Percentiles rank a stretch among this genome's conserved stretches.
phyloP scores from a whole-genome alignment of 2,113 vertebrate genomes.

The Pseudorectes ferrugineus region DNA sequence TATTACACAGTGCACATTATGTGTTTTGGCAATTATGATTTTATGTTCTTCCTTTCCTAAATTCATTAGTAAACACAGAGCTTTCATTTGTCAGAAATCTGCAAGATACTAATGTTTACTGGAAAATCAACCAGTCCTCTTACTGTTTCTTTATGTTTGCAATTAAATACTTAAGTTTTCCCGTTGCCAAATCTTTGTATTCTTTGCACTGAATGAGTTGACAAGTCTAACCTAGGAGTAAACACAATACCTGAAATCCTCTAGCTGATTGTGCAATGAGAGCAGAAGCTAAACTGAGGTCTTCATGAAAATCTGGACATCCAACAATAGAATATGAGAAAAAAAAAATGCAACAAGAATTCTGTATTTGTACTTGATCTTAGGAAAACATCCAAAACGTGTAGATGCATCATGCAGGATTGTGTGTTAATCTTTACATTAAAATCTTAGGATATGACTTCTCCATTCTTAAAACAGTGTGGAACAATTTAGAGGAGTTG shows the following conservation, averaged over 20 bases:
- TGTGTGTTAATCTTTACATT: background rate
- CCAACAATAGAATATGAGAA: background rate
- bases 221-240: background rate
- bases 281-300: background rate
- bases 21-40: background rate
- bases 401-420: background rate
- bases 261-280: background rate
- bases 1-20: background rate
- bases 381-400: background rate
- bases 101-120: background rate
- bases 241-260: background rate
- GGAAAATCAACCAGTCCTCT: background rate
- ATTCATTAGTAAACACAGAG: background rate
- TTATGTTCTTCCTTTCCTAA: background rate
- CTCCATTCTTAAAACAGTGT: background rate
- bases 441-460: background rate
- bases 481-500: background rate
- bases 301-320: background rate
- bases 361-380: background rate
- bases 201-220: background rate
- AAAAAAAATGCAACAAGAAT: background rate
- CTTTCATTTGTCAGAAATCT: background rate
- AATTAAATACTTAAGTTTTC: background rate
- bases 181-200: background rate
- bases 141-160: background rate